Evolutionary conservation across 2,797 vertebrate genomes (phyloP).

Genomic region (Crenichthys baileyi): DNA sequence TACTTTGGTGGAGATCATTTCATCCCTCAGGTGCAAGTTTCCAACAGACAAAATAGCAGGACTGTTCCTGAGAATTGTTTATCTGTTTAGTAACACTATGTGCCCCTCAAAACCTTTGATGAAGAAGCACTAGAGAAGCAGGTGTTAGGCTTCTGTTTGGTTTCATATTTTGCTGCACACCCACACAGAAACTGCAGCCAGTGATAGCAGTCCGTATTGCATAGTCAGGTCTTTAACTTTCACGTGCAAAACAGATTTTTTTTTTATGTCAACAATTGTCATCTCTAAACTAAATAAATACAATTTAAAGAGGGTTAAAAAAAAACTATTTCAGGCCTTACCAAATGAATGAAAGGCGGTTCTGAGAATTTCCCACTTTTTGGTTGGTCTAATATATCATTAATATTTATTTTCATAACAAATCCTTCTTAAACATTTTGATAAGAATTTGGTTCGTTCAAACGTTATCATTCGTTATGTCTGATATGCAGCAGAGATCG

Average conservation of each 20-base stretch:
- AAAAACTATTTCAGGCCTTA: neutral
- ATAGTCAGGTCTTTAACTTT: conserved; percentile 23
- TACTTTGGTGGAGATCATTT: neutral
- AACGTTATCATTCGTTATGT: too few relatives aligned
- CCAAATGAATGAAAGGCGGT: too few relatives aligned
- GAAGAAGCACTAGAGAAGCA: conserved; percentile 8
- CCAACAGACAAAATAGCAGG: neutral
- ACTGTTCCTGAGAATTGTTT: conserved; percentile 17
- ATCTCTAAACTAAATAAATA: neutral
- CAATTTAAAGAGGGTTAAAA: neutral
- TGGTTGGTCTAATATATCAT: too few relatives aligned
- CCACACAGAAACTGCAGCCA: conserved; percentile 39
- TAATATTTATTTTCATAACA: too few relatives aligned
- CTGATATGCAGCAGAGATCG: neutral
- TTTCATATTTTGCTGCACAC: conserved; percentile 51
- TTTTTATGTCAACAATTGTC: neutral
- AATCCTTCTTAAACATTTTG: neutral
- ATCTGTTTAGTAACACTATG: conserved; percentile 28
- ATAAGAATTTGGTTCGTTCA: neutral
- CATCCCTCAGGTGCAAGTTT: conserved; percentile 19
- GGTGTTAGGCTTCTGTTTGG: conserved; percentile 33
- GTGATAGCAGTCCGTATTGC: conserved; percentile 8
- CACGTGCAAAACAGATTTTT: neutral
- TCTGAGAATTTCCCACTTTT: neutral
- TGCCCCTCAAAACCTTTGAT: conserved; percentile 19